phyloP scores from a whole-genome alignment of 2,113 vertebrate genomes.

The Ochotona curzoniae region DNA sequence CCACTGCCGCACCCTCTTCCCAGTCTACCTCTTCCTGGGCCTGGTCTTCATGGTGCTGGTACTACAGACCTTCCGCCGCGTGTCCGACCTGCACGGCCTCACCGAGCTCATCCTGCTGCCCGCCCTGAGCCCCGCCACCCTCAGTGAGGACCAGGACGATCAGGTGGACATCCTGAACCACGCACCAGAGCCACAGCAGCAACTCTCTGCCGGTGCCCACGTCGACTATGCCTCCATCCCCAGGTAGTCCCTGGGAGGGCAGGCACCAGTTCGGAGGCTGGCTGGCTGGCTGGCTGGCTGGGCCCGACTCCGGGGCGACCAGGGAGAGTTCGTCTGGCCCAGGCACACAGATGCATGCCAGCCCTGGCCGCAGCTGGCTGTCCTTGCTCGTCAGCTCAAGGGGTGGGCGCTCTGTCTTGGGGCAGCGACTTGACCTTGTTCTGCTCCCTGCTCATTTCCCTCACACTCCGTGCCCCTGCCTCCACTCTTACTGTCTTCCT shows the following conservation, averaged over 20 bases:
- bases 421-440: background rate
- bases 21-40: conserved; percentile 91
- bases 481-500: conserved; percentile 79
- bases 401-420: fast-evolving
- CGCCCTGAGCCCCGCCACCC: fast-evolving
- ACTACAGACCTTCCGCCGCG: conserved; percentile 90
- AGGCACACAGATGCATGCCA: too few species aligned
- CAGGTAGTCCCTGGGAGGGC: conserved; percentile 71
- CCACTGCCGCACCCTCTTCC: background rate
- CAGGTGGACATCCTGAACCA: conserved; percentile 75
- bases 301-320: too few species aligned
- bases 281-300: too few species aligned
- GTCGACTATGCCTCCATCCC: conserved; percentile 88
- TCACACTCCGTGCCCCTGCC: conserved; percentile 84
- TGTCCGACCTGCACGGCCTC: conserved; percentile 90
- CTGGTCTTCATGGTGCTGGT: conserved; percentile 92
- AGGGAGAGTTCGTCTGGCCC: too few species aligned
- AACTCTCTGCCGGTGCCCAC: conserved; percentile 59
- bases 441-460: conserved; percentile 83
- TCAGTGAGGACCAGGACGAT: conserved; percentile 77
- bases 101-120: conserved; percentile 91
- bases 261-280: background rate
- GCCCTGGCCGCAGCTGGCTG: too few species aligned
- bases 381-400: background rate
- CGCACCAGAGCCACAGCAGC: background rate